These are phyloP conservation scores for Mobula hypostoma DNA, from an alignment of 2,113 vertebrate genomes.

Conservation along the genomic window DNA sequence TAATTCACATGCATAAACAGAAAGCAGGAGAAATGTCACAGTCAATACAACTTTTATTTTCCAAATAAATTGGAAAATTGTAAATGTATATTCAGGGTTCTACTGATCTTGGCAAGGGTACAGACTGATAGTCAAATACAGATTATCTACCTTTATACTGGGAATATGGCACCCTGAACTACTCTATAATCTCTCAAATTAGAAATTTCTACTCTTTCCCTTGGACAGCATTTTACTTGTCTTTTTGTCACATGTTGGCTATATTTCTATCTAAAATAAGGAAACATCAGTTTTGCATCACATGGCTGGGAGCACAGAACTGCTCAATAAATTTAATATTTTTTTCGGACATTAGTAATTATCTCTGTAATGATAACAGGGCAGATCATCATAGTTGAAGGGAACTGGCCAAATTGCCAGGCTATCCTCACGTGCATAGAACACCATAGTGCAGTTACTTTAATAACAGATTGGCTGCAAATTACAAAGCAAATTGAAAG, in stretches of 20 bases:
- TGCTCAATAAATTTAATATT: neutral
- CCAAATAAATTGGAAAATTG: neutral
- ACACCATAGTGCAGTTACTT: too few relatives aligned
- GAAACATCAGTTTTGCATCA: neutral
- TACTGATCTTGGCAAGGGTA: neutral
- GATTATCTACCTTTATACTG: neutral
- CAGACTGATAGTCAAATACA: neutral
- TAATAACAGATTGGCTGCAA: neutral
- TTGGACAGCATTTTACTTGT: neutral
- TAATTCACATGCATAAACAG: too few relatives aligned
- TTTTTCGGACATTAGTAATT: neutral
- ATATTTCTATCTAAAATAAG: neutral
- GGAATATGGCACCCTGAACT: neutral
- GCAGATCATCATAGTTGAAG: neutral
- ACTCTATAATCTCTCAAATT: neutral
- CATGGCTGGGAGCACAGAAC: neutral
- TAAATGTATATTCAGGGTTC: neutral
- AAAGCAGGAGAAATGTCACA: neutral
- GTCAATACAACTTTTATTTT: neutral
- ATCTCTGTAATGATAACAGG: neutral
- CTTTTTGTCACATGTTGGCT: neutral
- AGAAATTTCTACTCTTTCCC: neutral
- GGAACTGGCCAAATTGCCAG: neutral
- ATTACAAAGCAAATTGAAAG: neutral
- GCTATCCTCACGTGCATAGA: neutral